phyloP scores from a whole-genome alignment of 2,113 vertebrate genomes.

The Bubalus kerabau region DNA sequence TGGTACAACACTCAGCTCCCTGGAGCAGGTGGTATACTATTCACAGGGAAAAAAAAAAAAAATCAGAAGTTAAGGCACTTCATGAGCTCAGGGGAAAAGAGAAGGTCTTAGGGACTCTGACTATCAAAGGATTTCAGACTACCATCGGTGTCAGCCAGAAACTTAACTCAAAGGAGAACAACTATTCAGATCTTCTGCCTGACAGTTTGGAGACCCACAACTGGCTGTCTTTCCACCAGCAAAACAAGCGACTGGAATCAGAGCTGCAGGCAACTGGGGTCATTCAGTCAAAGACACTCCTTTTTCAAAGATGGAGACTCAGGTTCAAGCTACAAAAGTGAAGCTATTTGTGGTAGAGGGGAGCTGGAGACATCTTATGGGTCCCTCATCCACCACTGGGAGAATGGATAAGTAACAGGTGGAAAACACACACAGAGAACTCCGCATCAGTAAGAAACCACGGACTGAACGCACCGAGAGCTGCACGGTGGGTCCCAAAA shows the following conservation, averaged over 20 bases:
- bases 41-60: conserved; percentile 19
- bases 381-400: neutral
- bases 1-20: neutral
- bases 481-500: neutral
- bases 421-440: neutral
- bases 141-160: neutral
- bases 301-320: neutral
- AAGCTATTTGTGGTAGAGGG: neutral
- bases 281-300: neutral
- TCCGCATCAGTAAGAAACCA: neutral
- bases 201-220: neutral
- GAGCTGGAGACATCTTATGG: neutral
- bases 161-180: conserved; percentile 53
- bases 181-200: conserved; percentile 44
- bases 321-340: neutral
- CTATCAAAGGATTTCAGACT: conserved; percentile 50
- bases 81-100: neutral
- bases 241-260: neutral
- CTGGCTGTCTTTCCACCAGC: neutral
- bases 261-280: neutral
- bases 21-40: conserved; percentile 46
- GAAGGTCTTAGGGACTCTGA: conserved; percentile 37
- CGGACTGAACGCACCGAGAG: neutral
- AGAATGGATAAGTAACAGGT: neutral
- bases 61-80: conserved; percentile 28